phyloP scores from a whole-genome alignment of 2,113 vertebrate genomes.

The Oreotragus oreotragus region DNA sequence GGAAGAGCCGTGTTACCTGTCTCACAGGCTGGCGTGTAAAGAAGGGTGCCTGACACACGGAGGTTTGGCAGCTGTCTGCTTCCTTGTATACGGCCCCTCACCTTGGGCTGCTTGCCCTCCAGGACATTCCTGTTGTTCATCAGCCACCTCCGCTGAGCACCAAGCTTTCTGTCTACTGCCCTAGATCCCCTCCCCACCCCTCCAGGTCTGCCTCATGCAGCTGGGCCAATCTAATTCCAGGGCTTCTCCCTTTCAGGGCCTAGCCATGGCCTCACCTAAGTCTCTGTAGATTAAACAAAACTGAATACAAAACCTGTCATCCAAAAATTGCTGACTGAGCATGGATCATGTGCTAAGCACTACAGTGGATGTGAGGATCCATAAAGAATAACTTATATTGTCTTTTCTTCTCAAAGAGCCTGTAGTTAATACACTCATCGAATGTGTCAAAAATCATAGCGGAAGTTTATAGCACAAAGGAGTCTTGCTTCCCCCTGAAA shows the following conservation, averaged over 20 bases:
- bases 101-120: neutral
- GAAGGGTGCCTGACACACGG: fast-evolving
- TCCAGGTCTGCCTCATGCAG: neutral
- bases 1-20: neutral
- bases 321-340: neutral
- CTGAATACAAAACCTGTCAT: neutral
- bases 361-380: neutral
- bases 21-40: neutral
- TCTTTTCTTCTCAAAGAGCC: neutral
- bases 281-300: neutral
- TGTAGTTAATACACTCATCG: neutral
- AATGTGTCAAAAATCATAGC: neutral
- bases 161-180: neutral
- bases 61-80: neutral
- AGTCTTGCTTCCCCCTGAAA: neutral
- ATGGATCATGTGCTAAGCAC: neutral
- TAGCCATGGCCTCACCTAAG: neutral
- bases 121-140: neutral
- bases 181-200: neutral
- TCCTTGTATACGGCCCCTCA: neutral
- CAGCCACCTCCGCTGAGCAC: neutral
- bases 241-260: neutral
- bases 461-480: neutral
- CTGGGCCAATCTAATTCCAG: neutral
- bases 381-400: neutral